Conservation (phyloP, 2,888 invertebrate genomes). For the Pyrrhosoma nymphula region DNA sequence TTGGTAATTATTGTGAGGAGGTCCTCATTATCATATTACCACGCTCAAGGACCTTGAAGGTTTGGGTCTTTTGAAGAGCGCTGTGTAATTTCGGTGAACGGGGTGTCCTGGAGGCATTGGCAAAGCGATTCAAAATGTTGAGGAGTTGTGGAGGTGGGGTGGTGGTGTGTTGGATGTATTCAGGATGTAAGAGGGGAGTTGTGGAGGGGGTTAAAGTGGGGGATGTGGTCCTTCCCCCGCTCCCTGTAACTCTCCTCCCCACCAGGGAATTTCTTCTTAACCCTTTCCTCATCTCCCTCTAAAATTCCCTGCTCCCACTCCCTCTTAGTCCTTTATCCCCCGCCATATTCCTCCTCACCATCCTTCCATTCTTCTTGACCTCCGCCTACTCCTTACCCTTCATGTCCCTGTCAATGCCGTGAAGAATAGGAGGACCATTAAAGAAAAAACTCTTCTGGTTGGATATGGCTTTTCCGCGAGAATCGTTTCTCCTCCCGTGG, state of each 20-base stretch:
- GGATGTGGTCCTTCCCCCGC: background rate
- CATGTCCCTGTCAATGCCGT: conserved; percentile 64
- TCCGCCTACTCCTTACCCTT: conserved; percentile 39
- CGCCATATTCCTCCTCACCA: background rate
- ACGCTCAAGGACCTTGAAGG: conserved; percentile 63
- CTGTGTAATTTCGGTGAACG: conserved; percentile 65
- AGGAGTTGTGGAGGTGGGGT: background rate
- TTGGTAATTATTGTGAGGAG: conserved; percentile 63
- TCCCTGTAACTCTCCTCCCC: background rate
- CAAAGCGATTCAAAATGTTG: conserved; percentile 55
- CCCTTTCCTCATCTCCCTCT: background rate
- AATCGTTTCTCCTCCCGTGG: conserved; percentile 10
- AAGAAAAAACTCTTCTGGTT: conserved; percentile 49
- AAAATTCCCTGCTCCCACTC: background rate
- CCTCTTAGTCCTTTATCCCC: background rate
- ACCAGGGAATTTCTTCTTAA: background rate
- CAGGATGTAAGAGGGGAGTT: background rate
- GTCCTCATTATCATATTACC: conserved; percentile 67
- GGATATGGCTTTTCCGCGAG: conserved; percentile 58
- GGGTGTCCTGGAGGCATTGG: conserved; percentile 63
- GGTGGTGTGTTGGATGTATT: background rate
- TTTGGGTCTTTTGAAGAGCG: conserved; percentile 57
- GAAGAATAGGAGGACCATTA: conserved; percentile 63
- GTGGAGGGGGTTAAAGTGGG: background rate
- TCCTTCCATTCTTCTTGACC: conserved; percentile 39